Evolutionary conservation across 1,140 invertebrate species (phyloP), one percentile per base, ranked within the genome.

Genomic region (Lamellibrachia luymesi): DNA sequence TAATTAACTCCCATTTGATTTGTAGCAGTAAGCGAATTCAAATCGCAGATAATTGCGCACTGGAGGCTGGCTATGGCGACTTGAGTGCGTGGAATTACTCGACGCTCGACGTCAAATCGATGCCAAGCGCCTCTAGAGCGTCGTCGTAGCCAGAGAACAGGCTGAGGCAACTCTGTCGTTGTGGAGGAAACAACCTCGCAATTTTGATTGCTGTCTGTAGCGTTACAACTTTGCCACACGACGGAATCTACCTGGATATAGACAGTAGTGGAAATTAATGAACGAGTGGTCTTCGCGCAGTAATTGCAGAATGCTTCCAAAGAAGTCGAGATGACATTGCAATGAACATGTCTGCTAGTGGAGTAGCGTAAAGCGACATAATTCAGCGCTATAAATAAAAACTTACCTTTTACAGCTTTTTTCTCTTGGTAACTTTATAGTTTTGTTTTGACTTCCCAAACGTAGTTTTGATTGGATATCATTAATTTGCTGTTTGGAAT

Each of bases 1-100:
- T 80, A 80, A 80, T 80, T 80, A 80, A 80, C 64, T 80, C 64
- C 64, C 64, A 80, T 80, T 80, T 80, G 64, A 80, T 80, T 80
- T 80, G 64, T 80, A 80, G 6, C 64, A 80, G 64, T 80, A 80
- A 22, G 64, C 64, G 64, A 80, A 80, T 80, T 80, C 64, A 80
- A 80, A 80, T 80, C 64, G 17, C 64, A 80, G 64, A 80, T 80
- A 80, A 80, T 80, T 80, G 64, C 64, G 64, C 64, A 80, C 64
- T 80, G 64, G 64, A 80, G 2, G 64, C 64, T 80, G 0, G 64
- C 64, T 4, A 80, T 22, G 64, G 64, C 2, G 17, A 80, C 64
- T 80, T 2, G 2, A 80, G 64, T 80, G 64, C 13, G 64, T 8
- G 64, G 64, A 80, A 80, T 80, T 22, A 80, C 64, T 80, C 64